A percentile compares a stretch with the other conserved stretches of the same genome.
Evolutionary conservation across 2,888 invertebrate species (phyloP).

Genomic region (Oscheius myriophilus): DNA sequence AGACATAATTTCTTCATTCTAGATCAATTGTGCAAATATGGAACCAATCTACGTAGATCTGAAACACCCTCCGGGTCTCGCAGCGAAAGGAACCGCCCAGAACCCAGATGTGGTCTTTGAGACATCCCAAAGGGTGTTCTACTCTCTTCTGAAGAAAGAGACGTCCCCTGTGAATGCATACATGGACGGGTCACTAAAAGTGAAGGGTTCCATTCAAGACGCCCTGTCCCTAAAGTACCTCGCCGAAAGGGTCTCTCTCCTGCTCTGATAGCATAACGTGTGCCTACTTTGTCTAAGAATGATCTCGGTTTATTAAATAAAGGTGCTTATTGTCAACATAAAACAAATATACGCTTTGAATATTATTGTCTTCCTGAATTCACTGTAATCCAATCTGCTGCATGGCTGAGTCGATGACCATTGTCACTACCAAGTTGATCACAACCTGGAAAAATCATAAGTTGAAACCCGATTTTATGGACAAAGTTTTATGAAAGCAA

Average conservation of each 20-base stretch:
- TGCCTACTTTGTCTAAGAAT: too few species aligned
- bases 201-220: constrained; percentile 59
- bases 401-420: constrained; percentile 59
- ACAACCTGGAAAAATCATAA: constrained; percentile 46
- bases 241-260: constrained; percentile 50
- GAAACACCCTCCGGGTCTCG: constrained; percentile 42
- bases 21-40: constrained; percentile 41
- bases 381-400: constrained; percentile 58
- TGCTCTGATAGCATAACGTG: constrained; percentile 22
- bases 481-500: too few species aligned
- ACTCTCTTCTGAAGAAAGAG: constrained; percentile 33
- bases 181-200: constrained; percentile 58
- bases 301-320: too few species aligned
- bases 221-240: constrained; percentile 61
- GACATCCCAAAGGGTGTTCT: constrained; percentile 35
- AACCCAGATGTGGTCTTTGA: constrained; percentile 50
- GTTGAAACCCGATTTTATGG: too few species aligned
- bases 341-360: too few species aligned
- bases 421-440: constrained; percentile 56
- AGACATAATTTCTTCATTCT: constrained; percentile 6
- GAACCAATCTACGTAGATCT: constrained; percentile 53
- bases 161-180: constrained; percentile 62
- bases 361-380: not conserved
- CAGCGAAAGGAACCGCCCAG: constrained; percentile 39
- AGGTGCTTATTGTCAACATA: too few species aligned